These are phyloP conservation scores for Mormyrops attenuatus DNA, from an alignment of 2,797 vertebrate genomes.

Conservation along the genomic window DNA sequence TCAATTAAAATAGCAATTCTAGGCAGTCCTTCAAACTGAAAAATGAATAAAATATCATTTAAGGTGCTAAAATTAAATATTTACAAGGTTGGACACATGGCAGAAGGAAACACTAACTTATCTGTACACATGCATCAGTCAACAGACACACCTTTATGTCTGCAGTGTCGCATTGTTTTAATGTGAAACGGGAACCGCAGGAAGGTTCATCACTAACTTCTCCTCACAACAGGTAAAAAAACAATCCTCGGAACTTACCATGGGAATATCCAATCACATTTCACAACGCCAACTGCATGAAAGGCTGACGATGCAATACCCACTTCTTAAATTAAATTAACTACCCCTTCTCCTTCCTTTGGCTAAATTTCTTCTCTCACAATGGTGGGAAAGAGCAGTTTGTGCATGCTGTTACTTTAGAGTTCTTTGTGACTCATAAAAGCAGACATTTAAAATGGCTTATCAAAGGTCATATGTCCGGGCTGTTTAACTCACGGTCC, in stretches of 20 bases:
- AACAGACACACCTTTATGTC: not conserved
- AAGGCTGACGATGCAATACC: not conserved
- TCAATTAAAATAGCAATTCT: not conserved
- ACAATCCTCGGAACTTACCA: not conserved
- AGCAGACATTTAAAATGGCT: not conserved
- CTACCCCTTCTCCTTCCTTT: not conserved
- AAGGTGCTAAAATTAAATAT: not conserved
- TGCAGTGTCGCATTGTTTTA: not conserved
- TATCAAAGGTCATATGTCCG: not conserved
- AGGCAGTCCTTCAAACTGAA: not conserved
- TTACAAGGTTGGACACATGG: not conserved
- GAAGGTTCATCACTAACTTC: not conserved
- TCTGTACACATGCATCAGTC: not conserved
- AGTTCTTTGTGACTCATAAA: not conserved
- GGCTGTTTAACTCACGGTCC: no score
- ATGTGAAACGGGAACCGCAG: not conserved
- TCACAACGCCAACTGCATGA: not conserved
- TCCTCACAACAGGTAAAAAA: not conserved
- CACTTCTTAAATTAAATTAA: not conserved
- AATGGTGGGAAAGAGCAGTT: not conserved
- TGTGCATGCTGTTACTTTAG: not conserved
- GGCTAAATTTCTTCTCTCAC: not conserved
- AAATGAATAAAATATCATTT: not conserved
- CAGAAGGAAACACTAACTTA: not conserved
- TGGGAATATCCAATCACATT: not conserved